Base-by-base conservation (phyloP, 1,140 invertebrate species). In the Neelides sp. region DNA sequence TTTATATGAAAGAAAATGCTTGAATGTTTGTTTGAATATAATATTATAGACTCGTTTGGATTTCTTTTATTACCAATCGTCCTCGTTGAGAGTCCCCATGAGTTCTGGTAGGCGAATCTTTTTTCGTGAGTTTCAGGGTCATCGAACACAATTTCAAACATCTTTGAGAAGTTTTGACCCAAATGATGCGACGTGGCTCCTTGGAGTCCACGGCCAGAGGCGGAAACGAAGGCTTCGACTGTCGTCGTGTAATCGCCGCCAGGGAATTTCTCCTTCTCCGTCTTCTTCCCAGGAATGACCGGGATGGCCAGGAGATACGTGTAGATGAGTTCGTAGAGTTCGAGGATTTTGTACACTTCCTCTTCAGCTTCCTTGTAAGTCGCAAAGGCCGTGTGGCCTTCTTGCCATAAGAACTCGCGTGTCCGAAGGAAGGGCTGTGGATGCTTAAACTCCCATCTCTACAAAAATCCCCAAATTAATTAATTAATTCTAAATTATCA, bases 401-500 rank as follows among this genome's bases (percentile, higher is more conserved):
- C 96, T 73, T 99, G 96, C 96, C 96, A 99, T 1, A 98, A 74
- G 72, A 99, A 99, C 71, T 99, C 96, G 53, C 96, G 75, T 1
- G 95, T 98, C 32, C 96, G 74, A 20, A 99, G 68, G 70, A 99
- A 99, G 4, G 96, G 96, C 65, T 96, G 94, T 3, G 96, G 95
- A 72, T 99, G 93, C 68, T 98, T 98, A 68, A 99, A 99, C 73
- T 99, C 96, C 96, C 96, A 99, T 64, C 95, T 77, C 86, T 93
- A 59, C 12, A 64, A 64, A 59, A 62, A 46, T 43, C 55, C 40
- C 20, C 10, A 2, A 28, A 35, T 45, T 42, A 50, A 41, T 42
- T 24, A 17, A 34, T 44, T 32, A 34, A 30, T 40, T 40, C 19
- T 13, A 10, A 17, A 35, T 17, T 47, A 27, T 17, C 15, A 22